Evolutionary conservation across 2,888 invertebrate genomes (phyloP), one percentile per base, ranked within the genome.

Genomic region (Cryptus armator): DNA sequence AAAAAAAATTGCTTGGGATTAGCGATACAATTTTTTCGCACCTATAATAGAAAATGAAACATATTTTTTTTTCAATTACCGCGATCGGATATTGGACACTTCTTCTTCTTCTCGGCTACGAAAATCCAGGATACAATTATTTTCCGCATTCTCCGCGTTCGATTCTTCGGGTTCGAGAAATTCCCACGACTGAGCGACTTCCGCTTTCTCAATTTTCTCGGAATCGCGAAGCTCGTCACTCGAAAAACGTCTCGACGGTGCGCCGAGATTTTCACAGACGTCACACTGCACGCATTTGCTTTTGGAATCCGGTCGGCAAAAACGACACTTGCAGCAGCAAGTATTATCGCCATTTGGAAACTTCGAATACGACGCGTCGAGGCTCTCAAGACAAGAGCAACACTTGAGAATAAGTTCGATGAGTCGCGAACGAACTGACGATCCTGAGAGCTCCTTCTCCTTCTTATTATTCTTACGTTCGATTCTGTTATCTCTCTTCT

Each of bases 211-310:
- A 48, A 59, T 64, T 56, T 80, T 84, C 43, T 19, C 29, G 70
- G 66, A 76, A 76, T 80, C 24, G 66, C 67, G 29, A 48, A 56
- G 48, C 64, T 84, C 56, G 56, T 53, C 32, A 16, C 56, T 71
- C 70, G 29, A 59, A 24, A 19, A 37, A 44, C n/a, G 14, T 19
- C 3, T 14, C 48, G 62, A n/a, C 59, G n/a, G 19, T n/a, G 12
- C 9, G 68, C 70, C 64, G 66, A 53, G 64, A 64, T 24, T 16
- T 16, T 76, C 81, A 68, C 46, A 59, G 24, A 78, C 77, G 77
- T 84, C 81, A 68, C 84, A 84, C 46, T 81, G 84, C 44, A 84
- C 59, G 53, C 67, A 84, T 84, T 77, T 84, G 77, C 53, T 74
- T 14, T 77, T 59, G 72, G 53, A 56, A 32, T 72, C 53, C 10